Evolutionary conservation across 2,797 vertebrate species (phyloP).

Genomic region (Rhinatrema bivittatum): DNA sequence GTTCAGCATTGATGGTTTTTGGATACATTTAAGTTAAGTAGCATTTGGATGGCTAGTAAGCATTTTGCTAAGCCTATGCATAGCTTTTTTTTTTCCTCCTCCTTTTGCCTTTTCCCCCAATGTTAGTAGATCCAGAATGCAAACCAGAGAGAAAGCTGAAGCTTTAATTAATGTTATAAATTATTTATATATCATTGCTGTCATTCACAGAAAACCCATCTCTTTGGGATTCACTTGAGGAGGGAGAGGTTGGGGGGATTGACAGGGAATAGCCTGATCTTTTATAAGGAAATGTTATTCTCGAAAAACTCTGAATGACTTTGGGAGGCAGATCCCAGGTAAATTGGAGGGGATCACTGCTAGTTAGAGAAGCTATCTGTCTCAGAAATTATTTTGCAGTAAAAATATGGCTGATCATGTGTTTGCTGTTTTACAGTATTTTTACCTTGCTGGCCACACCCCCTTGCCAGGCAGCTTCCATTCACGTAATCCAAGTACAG

Average conservation of each 20-base stretch:
- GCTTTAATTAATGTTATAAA: conserved; percentile 54
- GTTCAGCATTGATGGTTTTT: no score
- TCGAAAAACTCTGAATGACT: no score
- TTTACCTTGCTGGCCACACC: conserved; percentile 75
- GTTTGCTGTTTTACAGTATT: conserved; percentile 82
- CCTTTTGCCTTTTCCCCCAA: conserved; percentile 23
- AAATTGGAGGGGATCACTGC: no score
- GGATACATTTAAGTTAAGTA: no score
- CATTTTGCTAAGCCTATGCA: conserved; percentile 4
- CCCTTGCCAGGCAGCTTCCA: conserved; percentile 64
- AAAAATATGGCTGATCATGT: conserved; percentile 65
- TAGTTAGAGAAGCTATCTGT: no score
- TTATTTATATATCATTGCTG: conserved; percentile 52
- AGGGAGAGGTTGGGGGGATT: conserved; percentile 20
- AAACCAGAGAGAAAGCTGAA: conserved; percentile 27
- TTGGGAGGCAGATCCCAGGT: no score
- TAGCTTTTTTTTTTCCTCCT: conserved; percentile 13
- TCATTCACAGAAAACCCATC: conserved; percentile 26
- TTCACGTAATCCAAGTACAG: conserved; percentile 70
- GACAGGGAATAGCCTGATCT: not conserved
- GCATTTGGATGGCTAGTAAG: no score
- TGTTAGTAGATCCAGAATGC: conserved; percentile 28
- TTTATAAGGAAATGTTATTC: conserved; percentile 1
- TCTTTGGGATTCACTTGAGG: conserved; percentile 10
- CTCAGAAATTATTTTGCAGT: conserved; percentile 38